Evolutionary conservation across 2,113 vertebrate species (phyloP), one percentile per base, ranked within the genome.

Genomic region (Telmatochromis sp.): DNA sequence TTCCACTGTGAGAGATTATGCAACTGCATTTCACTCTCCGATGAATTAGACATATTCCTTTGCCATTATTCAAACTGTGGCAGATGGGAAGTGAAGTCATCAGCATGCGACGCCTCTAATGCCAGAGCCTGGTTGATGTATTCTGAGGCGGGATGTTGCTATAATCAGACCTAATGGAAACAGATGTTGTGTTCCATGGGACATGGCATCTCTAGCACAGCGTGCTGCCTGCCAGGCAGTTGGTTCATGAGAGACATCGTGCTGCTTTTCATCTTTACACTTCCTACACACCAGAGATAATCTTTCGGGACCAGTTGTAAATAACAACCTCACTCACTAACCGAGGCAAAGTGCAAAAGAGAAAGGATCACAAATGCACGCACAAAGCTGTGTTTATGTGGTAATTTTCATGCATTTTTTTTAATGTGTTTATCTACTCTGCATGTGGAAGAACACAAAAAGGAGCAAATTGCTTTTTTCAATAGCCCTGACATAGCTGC

Each of bases 71-170:
- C 92, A 93, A 87, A 80, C 85, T 13, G 83, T 58, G 84, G 89
- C 91, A 93, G 91, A 93, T 91, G 89, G 90, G 85, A 90, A 91
- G 94, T 94, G 94, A 91, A 93, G 92, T 94, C 94, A 94, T 94
- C 92, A 92, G 92, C 55, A 88, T 89, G 94, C 84, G 90, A 89
- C 93, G 23, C 55, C 86, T 82, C n/a, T 13, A 68, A 79, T 80
- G 65, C 82, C 60, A 82, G 51, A 84, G 88, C 81, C 88, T 26
- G 65, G 85, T 37, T 89, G 86, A 89, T 90, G 91, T 90, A 89
- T 93, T 93, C 91, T 31, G 90, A 83, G 84, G 83, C 53, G 26
- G 88, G 86, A 79, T 88, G 89, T 54, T 88, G 80, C 90, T 88
- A 78, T 93, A 88, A 92, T 92, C 35, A 86, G 55, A 88, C 81